These are phyloP conservation scores for Harmothoe impar DNA, from an alignment of 2,888 invertebrate species.

Conservation along the genomic window DNA sequence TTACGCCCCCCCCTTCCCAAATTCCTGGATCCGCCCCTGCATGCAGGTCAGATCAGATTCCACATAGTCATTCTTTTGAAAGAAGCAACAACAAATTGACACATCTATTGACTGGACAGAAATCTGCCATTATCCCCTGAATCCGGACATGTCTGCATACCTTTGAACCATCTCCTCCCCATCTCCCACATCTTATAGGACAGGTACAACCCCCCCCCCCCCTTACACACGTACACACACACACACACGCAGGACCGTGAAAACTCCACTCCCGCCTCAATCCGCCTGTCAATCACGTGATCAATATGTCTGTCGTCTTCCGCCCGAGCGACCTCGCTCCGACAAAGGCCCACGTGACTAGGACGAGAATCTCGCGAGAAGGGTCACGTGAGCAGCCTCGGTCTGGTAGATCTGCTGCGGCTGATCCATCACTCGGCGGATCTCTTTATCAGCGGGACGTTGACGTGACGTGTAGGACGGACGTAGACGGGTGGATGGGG, in stretches of 20 bases:
- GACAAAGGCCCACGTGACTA: constrained; percentile 42
- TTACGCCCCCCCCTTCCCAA: no score
- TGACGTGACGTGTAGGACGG: constrained; percentile 2
- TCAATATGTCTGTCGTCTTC: constrained; percentile 28
- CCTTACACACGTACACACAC: no score
- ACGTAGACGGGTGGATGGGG: background rate
- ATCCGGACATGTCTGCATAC: no score
- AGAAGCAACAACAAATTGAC: no score
- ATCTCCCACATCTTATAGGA: no score
- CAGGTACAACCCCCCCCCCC: no score
- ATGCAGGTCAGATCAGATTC: no score
- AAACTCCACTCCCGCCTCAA: background rate
- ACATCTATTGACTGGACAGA: no score
- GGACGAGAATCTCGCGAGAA: background rate
- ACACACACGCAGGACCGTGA: background rate
- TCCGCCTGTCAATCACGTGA: background rate
- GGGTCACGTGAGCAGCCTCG: constrained; percentile 42
- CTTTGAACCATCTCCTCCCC: no score
- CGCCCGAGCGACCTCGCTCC: background rate
- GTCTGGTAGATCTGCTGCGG: constrained; percentile 41
- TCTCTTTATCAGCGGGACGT: constrained; percentile 26
- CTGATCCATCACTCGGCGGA: constrained; percentile 5
- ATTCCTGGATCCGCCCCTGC: no score
- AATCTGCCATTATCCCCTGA: no score
- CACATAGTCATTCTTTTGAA: no score